phyloP scores from a whole-genome alignment of 2,113 vertebrate genomes.

The Pangasianodon gigas region DNA sequence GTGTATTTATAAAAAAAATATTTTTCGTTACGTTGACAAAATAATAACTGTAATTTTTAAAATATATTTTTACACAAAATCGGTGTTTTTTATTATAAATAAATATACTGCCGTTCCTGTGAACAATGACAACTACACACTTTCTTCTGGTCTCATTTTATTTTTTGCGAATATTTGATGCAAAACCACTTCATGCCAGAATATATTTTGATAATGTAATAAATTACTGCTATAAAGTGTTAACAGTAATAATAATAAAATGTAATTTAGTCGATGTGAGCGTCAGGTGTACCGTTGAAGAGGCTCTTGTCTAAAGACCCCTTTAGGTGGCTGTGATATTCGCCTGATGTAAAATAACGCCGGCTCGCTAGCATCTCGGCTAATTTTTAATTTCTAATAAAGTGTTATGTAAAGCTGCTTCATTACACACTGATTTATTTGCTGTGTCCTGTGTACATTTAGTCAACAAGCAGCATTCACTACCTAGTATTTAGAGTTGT shows the following conservation, averaged over 20 bases:
- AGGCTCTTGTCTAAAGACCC: not conserved
- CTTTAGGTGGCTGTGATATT: not conserved
- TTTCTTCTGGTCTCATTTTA: not conserved
- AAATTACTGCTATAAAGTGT: too few relatives aligned
- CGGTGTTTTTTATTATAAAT: not conserved
- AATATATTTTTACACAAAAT: not conserved
- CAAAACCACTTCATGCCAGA: not conserved
- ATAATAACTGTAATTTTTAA: not conserved
- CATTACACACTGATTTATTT: not conserved
- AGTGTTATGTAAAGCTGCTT: not conserved
- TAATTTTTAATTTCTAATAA: not conserved
- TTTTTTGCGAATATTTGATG: not conserved
- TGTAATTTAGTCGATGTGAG: not conserved
- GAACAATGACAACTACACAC: not conserved
- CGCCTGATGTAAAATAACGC: conserved; percentile 5
- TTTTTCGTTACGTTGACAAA: not conserved
- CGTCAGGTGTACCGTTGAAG: not conserved
- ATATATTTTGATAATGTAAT: not conserved
- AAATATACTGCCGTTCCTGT: not conserved
- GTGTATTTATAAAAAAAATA: not conserved
- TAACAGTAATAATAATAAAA: not conserved
- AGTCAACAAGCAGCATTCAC: not conserved
- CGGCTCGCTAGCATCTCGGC: not conserved
- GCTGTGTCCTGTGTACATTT: not conserved
- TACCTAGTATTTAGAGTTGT: too few relatives aligned